A percentile compares a stretch with the other conserved stretches of the same genome.
These are phyloP conservation scores for Chelon labrosus DNA, from an alignment of 2,797 vertebrate genomes.

Conservation along the genomic window DNA sequence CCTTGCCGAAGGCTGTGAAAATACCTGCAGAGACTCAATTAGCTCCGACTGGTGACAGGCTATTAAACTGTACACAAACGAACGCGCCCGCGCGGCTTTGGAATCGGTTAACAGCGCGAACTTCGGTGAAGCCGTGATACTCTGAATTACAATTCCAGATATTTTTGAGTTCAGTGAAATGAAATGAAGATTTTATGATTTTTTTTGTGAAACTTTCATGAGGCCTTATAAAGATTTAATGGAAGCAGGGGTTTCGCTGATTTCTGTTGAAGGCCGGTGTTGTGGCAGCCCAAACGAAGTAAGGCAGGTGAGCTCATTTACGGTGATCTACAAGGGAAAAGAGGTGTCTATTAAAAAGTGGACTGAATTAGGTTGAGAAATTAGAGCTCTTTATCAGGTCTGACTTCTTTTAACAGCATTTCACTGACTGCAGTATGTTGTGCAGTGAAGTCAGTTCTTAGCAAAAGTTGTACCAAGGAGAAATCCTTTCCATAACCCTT, in stretches of 20 bases:
- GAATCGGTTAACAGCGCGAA: no score
- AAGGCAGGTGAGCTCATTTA: background rate
- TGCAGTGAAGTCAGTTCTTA: background rate
- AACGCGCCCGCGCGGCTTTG: background rate
- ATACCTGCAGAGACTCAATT: no score
- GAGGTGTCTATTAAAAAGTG: background rate
- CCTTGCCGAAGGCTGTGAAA: background rate
- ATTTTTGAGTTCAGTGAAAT: constrained; percentile 6
- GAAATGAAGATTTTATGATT: constrained; percentile 26
- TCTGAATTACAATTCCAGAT: no score
- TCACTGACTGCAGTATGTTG: background rate
- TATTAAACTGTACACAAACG: no score
- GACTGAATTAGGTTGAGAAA: background rate
- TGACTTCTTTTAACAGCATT: background rate
- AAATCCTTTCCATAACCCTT: constrained; percentile 17
- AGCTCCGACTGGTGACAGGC: no score
- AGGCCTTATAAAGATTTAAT: constrained; percentile 27
- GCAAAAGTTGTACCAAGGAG: constrained; percentile 4
- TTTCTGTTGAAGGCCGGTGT: constrained; percentile 4
- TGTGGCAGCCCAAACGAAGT: background rate
- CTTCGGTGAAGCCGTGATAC: no score
- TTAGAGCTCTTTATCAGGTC: background rate
- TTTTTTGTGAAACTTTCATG: constrained; percentile 19
- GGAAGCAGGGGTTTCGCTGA: background rate
- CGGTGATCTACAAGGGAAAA: background rate